Base-by-base conservation (phyloP, 1,140 invertebrate genomes). In the Goniozus legneri region DNA sequence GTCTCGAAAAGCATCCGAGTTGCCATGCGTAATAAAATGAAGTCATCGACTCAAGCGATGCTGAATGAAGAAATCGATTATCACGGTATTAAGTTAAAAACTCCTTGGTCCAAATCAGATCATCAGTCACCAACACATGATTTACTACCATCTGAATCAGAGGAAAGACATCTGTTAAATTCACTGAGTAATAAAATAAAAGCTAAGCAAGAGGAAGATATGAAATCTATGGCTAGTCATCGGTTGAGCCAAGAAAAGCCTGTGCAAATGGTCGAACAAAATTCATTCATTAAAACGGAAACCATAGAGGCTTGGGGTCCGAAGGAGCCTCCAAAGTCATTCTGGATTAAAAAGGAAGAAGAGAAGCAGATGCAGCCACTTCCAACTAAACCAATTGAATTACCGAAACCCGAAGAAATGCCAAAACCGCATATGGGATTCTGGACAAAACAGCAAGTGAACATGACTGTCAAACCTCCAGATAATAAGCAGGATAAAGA, bases 1-100 rank as follows among this genome's bases (percentile, higher is more conserved):
- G 76, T 68, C 37, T 79, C 79, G 1, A 77, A 79, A 31, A 85
- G 83, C 36, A 84, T 85, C 56, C 75, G 83, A 2, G 82, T 86
- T 0, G 77, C 82, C 1, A 86, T 86, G 84, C 72, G 84, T 16
- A 86, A 86, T 47, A 82, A 83, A 43, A 75, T 77, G 46, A 77
- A 68, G 57, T 50, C 57, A 6, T 61, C 71, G 35, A 65, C 70
- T 6, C 71, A 77, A 36, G 71, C 71, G 2, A 77, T 76, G 37
- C 59, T 75, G 40, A 73, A 77, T 20, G 75, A 80, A 31, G 76
- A 79, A 36, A 69, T 77, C 31, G 63, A 70, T 52, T 67, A 65
- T 51, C 57, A 64, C 18, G 53, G 62, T 4, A 54, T 70, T 22
- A 64, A 71, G 24, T 22, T 65, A 1, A 61, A 67, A 8, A 64